Base-by-base conservation (phyloP, 2,797 vertebrate genomes). In the Eulemur albifrons region DNA sequence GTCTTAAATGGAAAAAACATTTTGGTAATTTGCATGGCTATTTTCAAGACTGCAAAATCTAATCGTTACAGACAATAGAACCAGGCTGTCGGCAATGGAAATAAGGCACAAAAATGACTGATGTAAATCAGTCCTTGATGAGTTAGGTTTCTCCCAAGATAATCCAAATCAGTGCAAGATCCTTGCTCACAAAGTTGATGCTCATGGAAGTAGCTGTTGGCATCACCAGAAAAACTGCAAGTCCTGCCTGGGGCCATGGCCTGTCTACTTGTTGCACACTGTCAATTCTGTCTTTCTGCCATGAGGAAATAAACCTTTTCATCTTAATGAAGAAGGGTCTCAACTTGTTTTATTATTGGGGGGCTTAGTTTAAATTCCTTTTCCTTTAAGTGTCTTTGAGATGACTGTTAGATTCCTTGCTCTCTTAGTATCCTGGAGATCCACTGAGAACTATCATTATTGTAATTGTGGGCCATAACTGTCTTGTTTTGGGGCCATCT, bases 1-100 rank as follows among this genome's bases (percentile, higher is more conserved):
- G 96, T 96, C 96, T 98, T 94, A 97, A 98, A 97, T 72, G 91
- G 95, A 98, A 97, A 98, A 97, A 98, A 97, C 77, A 94, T 98
- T 98, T 98, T 96, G 97, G 97, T 97, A 97, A 97, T 96, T 97
- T 97, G 93, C 96, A 97, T 90, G 90, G 83, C 77, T 98, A 92
- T 97, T 95, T 88, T 96, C 88, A 97, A 97, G 88, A 97, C 92
- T 98, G 96, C 96, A 98, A 97, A 98, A 98, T 94, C 96, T 93
- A 97, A 97, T 97, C 6, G 0, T 94, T 94, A 92, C 82, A 98
- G 97, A 98, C 96, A 98, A 96, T 97, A 94, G 32, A 93, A 95
- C 96, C 97, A 98, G 97, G 96, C 92, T 96, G 83, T 87, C 17
- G 2, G 59, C 95, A 90, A 73, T 79, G 97, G 80, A 98, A 98